A percentile compares a stretch with the other conserved stretches of the same genome.
These are phyloP conservation scores for Polypterus senegalus DNA, from an alignment of 2,113 vertebrate species.

Conservation along the genomic window DNA sequence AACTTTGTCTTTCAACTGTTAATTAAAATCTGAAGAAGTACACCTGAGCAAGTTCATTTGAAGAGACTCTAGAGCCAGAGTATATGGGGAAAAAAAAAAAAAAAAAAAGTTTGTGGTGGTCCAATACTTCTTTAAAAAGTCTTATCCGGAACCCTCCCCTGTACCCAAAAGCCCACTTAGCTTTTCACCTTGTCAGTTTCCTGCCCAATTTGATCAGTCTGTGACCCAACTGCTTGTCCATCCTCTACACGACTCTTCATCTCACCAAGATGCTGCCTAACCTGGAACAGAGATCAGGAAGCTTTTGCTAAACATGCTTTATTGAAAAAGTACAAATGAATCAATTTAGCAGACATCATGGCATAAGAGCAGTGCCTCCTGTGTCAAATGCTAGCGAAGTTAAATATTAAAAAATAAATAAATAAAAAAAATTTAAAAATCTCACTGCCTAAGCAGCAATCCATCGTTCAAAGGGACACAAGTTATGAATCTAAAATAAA, in stretches of 20 bases:
- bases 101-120: constrained; percentile 1
- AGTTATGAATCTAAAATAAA: not conserved
- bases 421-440: too few species aligned
- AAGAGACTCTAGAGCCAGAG: constrained; percentile 36
- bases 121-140: constrained; percentile 28
- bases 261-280: constrained; percentile 71
- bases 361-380: too few species aligned
- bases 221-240: constrained; percentile 34
- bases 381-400: too few species aligned
- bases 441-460: not conserved
- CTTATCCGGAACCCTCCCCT: constrained; percentile 26
- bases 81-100: constrained; percentile 11
- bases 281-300: constrained; percentile 55
- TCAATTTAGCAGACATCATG: too few species aligned
- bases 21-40: too few species aligned
- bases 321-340: too few species aligned
- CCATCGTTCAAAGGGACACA: not conserved
- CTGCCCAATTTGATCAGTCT: constrained; percentile 40
- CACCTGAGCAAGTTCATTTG: constrained; percentile 10
- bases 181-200: constrained; percentile 51
- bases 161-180: constrained; percentile 28
- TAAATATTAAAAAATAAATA: too few species aligned
- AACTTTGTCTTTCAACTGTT: too few species aligned
- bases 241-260: constrained; percentile 51
- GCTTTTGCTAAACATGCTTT: constrained; percentile 20